phyloP scores from a whole-genome alignment of 2,797 vertebrate genomes.

The Rhincodon typus region DNA sequence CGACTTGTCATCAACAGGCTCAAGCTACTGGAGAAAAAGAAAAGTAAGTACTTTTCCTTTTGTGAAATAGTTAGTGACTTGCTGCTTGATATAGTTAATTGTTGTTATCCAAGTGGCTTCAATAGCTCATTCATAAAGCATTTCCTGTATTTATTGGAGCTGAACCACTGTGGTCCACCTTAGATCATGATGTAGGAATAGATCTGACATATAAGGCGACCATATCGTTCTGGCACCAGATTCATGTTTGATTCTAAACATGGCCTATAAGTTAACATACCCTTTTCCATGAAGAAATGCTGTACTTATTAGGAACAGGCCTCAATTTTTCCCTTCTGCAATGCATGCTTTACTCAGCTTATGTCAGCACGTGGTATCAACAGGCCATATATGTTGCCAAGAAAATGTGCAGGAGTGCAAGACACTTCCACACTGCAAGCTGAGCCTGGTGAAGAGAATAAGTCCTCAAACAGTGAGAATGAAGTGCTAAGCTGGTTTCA shows the following conservation, averaged over 20 bases:
- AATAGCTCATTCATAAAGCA: neutral
- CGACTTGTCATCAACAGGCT: constrained; percentile 92
- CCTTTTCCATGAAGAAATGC: neutral
- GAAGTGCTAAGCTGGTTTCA: neutral
- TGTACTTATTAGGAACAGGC: no score
- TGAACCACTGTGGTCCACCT: neutral
- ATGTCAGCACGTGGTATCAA: neutral
- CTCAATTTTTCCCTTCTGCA: no score
- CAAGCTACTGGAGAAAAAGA: constrained; percentile 95
- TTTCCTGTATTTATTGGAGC: neutral
- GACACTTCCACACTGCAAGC: neutral
- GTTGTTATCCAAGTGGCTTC: neutral
- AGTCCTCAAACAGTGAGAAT: neutral
- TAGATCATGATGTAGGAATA: no score
- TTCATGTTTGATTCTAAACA: neutral
- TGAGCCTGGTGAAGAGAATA: neutral
- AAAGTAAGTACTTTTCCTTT: constrained; percentile 70
- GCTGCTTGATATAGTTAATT: neutral
- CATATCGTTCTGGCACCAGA: neutral
- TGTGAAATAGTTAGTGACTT: neutral
- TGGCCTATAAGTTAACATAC: neutral
- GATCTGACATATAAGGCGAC: no score
- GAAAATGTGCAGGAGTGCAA: neutral
- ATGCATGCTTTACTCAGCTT: no score
- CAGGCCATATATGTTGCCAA: neutral